Evolutionary conservation across 1,140 invertebrate species (phyloP).

Genomic region (Drusus annulatus): DNA sequence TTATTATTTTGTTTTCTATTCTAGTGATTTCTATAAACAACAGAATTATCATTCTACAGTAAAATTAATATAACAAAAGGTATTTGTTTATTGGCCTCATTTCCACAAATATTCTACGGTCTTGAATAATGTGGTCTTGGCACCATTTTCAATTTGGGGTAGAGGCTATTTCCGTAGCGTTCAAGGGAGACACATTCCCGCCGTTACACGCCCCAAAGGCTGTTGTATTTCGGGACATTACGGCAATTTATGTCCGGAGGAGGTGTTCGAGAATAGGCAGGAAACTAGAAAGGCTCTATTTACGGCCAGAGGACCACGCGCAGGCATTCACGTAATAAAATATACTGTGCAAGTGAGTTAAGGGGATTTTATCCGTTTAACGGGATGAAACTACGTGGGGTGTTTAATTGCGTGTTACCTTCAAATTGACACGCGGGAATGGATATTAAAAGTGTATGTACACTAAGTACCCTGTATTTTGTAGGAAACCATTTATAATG

Average conservation of each 20-base stretch:
- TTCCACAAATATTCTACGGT: too few species aligned
- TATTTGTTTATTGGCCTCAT: too few species aligned
- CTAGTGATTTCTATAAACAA: too few species aligned
- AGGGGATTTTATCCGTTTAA: constrained; percentile 4
- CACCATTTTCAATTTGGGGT: background rate
- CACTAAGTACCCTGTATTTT: too few species aligned
- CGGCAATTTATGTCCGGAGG: constrained; percentile 8
- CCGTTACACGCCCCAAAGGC: background rate
- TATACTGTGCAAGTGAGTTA: background rate
- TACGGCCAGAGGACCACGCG: background rate
- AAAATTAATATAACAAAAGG: too few species aligned
- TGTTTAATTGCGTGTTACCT: background rate
- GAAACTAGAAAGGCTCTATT: too few species aligned
- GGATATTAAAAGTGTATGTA: too few species aligned
- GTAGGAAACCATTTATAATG: too few species aligned
- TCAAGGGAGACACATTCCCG: background rate
- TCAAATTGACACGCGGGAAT: too few species aligned
- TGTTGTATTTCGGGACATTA: background rate
- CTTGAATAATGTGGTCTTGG: background rate
- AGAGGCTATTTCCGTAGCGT: background rate
- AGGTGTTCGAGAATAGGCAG: background rate
- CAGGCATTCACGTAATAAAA: constrained; percentile 2
- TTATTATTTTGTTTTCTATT: too few species aligned
- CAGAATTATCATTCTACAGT: too few species aligned
- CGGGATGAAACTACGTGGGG: background rate